These are phyloP conservation scores for Molorchus minor DNA, from an alignment of 2,888 invertebrate genomes.

Conservation along the genomic window DNA sequence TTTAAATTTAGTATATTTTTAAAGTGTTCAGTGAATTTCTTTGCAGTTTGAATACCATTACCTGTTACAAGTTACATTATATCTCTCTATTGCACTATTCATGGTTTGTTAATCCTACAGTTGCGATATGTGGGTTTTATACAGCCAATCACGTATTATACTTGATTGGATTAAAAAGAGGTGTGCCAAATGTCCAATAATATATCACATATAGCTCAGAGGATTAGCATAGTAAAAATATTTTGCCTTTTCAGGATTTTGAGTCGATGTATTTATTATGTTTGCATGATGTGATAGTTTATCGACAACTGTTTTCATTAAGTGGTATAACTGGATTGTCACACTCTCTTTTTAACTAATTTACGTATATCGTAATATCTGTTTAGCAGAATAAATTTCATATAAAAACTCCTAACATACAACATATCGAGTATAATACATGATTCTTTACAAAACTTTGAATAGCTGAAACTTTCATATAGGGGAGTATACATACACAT, in stretches of 20 bases:
- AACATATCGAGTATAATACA: conserved; percentile 2
- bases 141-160: conserved; percentile 8
- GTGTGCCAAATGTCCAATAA: too few species aligned
- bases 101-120: conserved; percentile 20
- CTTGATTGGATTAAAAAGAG: neutral
- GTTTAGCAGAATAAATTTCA: neutral
- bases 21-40: neutral
- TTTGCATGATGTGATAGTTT: too few species aligned
- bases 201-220: too few species aligned
- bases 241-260: neutral
- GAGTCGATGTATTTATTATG: neutral
- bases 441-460: conserved; percentile 2
- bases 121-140: conserved; percentile 14
- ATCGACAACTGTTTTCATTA: too few species aligned
- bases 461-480: conserved; percentile 12
- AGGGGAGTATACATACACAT: conserved; percentile 11
- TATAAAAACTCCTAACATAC: neutral
- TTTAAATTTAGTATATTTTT: neutral
- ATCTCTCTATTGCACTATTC: neutral
- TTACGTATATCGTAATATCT: neutral
- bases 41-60: neutral
- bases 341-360: neutral
- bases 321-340: too few species aligned
- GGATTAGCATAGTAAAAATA: neutral
- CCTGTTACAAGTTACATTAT: too few species aligned